Conservation (phyloP, 2,797 vertebrate genomes). For the Enoplosus armatus region DNA sequence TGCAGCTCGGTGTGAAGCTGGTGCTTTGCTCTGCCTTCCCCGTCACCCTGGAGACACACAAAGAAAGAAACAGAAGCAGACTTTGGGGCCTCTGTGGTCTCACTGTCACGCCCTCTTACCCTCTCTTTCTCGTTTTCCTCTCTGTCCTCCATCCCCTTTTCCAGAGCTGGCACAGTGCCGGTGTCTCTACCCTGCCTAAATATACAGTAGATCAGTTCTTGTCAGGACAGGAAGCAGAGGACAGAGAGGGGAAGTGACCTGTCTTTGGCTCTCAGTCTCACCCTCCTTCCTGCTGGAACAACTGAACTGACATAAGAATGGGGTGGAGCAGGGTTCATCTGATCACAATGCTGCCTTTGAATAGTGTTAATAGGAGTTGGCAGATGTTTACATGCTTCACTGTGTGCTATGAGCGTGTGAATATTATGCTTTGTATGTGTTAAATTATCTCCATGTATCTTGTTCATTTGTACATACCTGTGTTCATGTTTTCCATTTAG, state of each 20-base stretch:
- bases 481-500: not conserved
- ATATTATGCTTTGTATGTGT: not conserved
- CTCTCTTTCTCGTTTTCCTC: constrained; percentile 22
- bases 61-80: constrained; percentile 52
- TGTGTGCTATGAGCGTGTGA: not conserved
- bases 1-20: constrained; percentile 50
- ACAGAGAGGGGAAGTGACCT: constrained; percentile 68
- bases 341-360: constrained; percentile 46
- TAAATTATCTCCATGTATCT: not conserved
- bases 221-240: constrained; percentile 58
- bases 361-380: not conserved
- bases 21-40: constrained; percentile 40
- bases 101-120: constrained; percentile 1
- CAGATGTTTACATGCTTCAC: not conserved
- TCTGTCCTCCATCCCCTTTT: constrained; percentile 20
- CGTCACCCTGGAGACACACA: constrained; percentile 61
- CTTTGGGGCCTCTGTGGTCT: constrained; percentile 49
- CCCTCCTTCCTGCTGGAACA: constrained; percentile 41
- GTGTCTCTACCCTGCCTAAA: constrained; percentile 5
- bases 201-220: constrained; percentile 35
- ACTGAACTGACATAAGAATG: constrained; percentile 37
- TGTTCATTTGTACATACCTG: not conserved
- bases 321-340: constrained; percentile 16
- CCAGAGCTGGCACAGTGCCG: constrained; percentile 38
- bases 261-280: constrained; percentile 49